A percentile compares a stretch with the other conserved stretches of the same genome.
These are phyloP conservation scores for Julus scanicus DNA, from an alignment of 2,888 invertebrate genomes.

Conservation along the genomic window DNA sequence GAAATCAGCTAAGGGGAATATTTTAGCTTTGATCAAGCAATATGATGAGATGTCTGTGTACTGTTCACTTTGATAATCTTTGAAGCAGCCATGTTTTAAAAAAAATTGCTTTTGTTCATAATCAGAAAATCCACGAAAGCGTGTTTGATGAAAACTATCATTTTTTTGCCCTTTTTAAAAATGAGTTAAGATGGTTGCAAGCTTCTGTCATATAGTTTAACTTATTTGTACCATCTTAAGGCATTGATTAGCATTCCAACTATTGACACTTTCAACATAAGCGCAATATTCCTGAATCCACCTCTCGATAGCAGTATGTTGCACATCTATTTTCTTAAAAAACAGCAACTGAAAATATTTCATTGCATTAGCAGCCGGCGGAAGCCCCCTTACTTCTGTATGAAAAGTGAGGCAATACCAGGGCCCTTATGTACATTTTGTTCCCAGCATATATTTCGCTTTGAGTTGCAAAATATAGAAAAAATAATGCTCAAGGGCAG, in stretches of 20 bases:
- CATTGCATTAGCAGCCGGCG: conserved; percentile 32
- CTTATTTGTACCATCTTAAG: not conserved
- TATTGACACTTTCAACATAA: not conserved
- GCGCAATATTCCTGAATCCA: not conserved
- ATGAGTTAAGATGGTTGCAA: not conserved
- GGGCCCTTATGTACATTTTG: not conserved
- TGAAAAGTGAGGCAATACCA: conserved; percentile 1
- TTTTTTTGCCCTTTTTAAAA: not conserved
- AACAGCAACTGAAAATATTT: not conserved
- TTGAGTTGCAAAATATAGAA: not conserved
- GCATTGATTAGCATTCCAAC: not conserved
- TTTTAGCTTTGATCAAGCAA: not conserved
- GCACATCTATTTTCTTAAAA: conserved; percentile 1
- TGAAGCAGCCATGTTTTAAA: not conserved
- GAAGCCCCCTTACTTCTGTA: not conserved
- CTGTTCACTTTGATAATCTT: not conserved
- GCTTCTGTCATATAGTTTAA: not conserved
- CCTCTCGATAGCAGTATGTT: not conserved
- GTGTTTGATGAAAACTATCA: not conserved
- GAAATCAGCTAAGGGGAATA: not conserved
- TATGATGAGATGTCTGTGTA: too few relatives aligned
- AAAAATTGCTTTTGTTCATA: not conserved
- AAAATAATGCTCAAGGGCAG: not conserved
- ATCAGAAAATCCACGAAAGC: not conserved
- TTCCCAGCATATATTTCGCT: conserved; percentile 13